These are phyloP conservation scores for Malthinus seriepunctatus DNA, from an alignment of 2,888 invertebrate species.

Conservation along the genomic window DNA sequence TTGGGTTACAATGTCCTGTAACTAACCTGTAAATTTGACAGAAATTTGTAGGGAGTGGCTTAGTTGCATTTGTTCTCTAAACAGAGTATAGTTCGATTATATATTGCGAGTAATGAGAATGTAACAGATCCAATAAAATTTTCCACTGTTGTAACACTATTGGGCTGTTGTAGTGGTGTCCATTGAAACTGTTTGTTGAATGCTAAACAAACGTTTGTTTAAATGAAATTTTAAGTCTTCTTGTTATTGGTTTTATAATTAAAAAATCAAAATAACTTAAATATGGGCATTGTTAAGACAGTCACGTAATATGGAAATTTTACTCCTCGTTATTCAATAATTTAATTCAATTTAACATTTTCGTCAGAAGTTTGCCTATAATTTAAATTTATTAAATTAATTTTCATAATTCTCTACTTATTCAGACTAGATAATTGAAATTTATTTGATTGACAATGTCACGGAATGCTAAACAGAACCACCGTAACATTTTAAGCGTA, in stretches of 20 bases:
- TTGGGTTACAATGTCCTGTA: too few relatives aligned
- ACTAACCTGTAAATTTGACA: too few relatives aligned
- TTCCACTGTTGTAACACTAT: too few relatives aligned
- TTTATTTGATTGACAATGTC: conserved; percentile 6
- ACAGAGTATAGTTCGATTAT: too few relatives aligned
- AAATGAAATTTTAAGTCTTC: too few relatives aligned
- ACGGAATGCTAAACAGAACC: background rate
- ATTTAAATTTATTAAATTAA: conserved; percentile 6
- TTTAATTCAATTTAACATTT: conserved; percentile 11
- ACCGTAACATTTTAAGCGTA: too few relatives aligned
- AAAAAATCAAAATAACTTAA: conserved; percentile 5
- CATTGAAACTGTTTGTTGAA: conserved; percentile 11
- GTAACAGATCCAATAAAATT: too few relatives aligned
- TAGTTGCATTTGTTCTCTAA: too few relatives aligned
- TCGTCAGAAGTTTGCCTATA: conserved; percentile 2
- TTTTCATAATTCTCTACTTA: conserved; percentile 6
- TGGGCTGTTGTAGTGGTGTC: too few relatives aligned
- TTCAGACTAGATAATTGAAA: conserved; percentile 8
- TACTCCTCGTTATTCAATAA: conserved; percentile 7
- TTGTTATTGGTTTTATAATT: conserved; percentile 10
- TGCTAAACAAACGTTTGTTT: conserved; percentile 12
- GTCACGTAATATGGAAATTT: conserved; percentile 20
- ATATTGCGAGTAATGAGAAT: too few relatives aligned
- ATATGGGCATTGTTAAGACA: conserved; percentile 4
- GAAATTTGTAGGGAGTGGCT: too few relatives aligned